These are phyloP conservation scores for Tanytarsus gracilentus DNA, from an alignment of 2,888 invertebrate species.

Conservation along the genomic window DNA sequence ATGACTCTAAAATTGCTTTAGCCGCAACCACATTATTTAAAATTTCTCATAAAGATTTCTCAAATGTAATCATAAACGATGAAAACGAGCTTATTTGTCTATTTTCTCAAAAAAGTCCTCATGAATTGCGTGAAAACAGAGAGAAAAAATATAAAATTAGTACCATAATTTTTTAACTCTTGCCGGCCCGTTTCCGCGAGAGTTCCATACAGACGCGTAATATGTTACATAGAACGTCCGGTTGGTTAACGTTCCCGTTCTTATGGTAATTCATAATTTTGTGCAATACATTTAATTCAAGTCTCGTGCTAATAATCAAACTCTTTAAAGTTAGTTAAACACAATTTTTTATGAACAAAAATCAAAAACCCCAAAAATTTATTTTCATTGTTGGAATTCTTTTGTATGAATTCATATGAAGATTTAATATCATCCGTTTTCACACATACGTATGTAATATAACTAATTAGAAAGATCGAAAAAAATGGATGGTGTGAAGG, in stretches of 20 bases:
- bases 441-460: background rate
- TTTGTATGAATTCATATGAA: background rate
- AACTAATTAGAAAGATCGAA: too few species aligned
- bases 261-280: background rate
- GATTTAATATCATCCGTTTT: background rate
- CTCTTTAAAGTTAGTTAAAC: background rate
- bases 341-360: background rate
- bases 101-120: too few species aligned
- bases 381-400: too few species aligned
- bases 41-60: too few species aligned
- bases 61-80: too few species aligned
- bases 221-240: background rate
- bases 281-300: background rate
- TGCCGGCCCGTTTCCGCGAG: background rate
- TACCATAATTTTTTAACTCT: too few species aligned
- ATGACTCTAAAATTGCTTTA: background rate
- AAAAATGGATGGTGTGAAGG: too few species aligned
- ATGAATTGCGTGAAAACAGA: background rate
- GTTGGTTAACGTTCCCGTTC: background rate
- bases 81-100: background rate
- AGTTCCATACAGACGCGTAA: too few species aligned
- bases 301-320: too few species aligned
- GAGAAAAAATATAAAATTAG: too few species aligned
- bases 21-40: background rate
- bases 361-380: background rate